phyloP scores from a whole-genome alignment of 2,888 invertebrate genomes.

The Lutraria lutraria region DNA sequence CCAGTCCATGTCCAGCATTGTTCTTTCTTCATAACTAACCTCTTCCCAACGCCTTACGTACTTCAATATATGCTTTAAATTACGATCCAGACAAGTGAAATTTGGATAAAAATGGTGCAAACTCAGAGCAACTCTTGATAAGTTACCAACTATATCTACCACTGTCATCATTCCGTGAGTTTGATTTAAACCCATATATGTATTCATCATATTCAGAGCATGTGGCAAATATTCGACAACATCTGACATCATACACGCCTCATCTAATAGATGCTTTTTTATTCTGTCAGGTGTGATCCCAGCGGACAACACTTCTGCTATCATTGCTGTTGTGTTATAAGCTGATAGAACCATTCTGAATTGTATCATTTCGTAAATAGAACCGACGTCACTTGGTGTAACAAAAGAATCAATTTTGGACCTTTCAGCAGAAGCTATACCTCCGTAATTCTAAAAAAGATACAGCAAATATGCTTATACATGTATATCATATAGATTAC shows the following conservation, averaged over 20 bases:
- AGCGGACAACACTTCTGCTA: background rate
- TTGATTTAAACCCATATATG: background rate
- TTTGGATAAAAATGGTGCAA: slow-evolving; percentile 36
- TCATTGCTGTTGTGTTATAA: background rate
- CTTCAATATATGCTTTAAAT: background rate
- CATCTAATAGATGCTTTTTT: background rate
- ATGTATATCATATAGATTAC: no score
- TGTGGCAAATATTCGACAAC: slow-evolving; percentile 8
- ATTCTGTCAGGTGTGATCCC: background rate
- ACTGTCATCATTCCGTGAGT: background rate
- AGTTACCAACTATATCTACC: slow-evolving; percentile 30
- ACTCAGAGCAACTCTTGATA: slow-evolving; percentile 20
- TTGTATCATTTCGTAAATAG: slow-evolving; percentile 4
- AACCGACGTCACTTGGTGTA: background rate
- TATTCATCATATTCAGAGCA: background rate
- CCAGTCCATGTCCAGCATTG: slow-evolving; percentile 11
- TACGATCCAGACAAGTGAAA: slow-evolving; percentile 36
- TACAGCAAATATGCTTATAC: no score
- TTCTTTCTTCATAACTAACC: background rate
- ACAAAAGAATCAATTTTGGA: background rate
- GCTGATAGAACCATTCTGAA: slow-evolving; percentile 16
- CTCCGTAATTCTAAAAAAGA: slow-evolving; percentile 16
- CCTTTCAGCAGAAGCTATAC: background rate
- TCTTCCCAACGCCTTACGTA: background rate
- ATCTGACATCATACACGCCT: background rate